These are phyloP conservation scores for Falco rusticolus DNA, from an alignment of 2,797 vertebrate species.

Conservation along the genomic window DNA sequence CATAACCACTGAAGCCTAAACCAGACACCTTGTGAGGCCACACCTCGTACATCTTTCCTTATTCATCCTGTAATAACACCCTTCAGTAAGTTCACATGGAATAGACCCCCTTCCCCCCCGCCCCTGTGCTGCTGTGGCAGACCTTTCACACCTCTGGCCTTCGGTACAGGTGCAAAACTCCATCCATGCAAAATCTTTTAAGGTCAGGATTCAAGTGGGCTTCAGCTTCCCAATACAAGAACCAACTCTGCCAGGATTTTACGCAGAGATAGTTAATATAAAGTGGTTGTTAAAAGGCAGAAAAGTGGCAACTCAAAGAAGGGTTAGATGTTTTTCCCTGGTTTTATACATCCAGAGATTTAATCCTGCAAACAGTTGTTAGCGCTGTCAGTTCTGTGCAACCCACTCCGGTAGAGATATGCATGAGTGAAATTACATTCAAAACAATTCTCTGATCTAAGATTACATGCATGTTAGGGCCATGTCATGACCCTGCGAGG, in stretches of 20 bases:
- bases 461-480: not conserved
- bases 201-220: not conserved
- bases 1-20: not conserved
- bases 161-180: not conserved
- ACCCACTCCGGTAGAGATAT: not conserved
- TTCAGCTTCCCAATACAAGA: not conserved
- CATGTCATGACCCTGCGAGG: not conserved
- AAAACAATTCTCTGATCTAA: not conserved
- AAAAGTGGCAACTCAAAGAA: not conserved
- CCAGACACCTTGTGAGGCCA: not conserved
- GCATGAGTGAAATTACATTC: not conserved
- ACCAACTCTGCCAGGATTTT: not conserved
- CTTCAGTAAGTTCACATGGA: not conserved
- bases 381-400: not conserved
- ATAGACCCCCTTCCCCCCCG: not conserved
- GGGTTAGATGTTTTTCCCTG: not conserved
- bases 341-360: not conserved
- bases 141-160: not conserved
- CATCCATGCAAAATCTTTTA: not conserved
- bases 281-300: not conserved
- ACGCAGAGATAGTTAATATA: not conserved
- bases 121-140: not conserved
- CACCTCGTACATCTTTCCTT: not conserved
- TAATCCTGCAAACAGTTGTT: not conserved
- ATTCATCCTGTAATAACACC: not conserved